Evolutionary conservation across 2,113 vertebrate genomes (phyloP), one percentile per base, ranked within the genome.

Genomic region (Phaethornis superciliosus): DNA sequence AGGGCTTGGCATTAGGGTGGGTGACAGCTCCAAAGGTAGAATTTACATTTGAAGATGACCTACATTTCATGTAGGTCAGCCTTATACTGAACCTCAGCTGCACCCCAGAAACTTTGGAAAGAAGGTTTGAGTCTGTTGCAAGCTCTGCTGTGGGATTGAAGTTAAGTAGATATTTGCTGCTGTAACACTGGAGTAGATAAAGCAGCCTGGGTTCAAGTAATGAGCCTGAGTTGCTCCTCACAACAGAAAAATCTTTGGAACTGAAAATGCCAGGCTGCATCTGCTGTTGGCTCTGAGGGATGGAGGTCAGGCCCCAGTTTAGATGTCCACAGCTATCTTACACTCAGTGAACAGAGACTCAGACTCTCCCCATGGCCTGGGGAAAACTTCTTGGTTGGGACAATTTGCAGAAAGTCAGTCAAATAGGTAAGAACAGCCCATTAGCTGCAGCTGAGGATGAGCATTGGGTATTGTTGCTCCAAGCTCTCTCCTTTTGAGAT

Each of bases 261-360:
- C 18, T 40, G 52, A 60, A 80, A 90, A 75, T 20, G 15, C 28
- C 24, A 33, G 44, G 30, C 33, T 60, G 24, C 30, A 33, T 37
- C 27, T 59, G 51, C 58, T 0, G 0, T n/a, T 46, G 35, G 44
- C 19, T 70, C 30, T 60, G 75, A 60, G 37, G 35, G 42, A 28
- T 0, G 0, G 22, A 47, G 37, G 24, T 81, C 26, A 58, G 70
- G n/a, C 12, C 10, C 15, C 9, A 7, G 15, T 68, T 55, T 47
- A 75, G 21, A 35, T 77, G 26, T 30, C 58, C 8, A 18, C 0
- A 4, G 23, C 27, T 59, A 16, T 33, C 30, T 72, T 6, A 0
- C 2, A 4, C 35, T 67, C 2, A 2, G 56, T 22, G 52, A 28
- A 32, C 18, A 23, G 40, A 75, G 5, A 16, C 14, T 68, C 28